These are phyloP conservation scores for Ricordea florida DNA, from an alignment of 92 coral and sea anemone species.

Conservation along the genomic window DNA sequence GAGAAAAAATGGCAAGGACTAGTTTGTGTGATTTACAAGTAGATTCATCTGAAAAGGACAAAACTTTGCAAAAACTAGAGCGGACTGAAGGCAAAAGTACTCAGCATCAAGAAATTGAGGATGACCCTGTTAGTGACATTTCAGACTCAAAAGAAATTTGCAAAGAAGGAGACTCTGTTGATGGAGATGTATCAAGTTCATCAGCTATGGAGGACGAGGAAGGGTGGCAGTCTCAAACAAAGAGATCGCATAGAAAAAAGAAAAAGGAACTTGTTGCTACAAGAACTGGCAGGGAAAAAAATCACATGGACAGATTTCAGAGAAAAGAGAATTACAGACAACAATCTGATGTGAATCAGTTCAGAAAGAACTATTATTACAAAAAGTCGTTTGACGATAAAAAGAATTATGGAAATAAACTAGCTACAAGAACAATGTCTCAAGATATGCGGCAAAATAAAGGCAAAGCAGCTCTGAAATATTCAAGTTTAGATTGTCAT, in stretches of 20 bases:
- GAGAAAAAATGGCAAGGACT: no score
- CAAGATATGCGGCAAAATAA: not conserved
- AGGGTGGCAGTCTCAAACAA: slow-evolving; percentile 87
- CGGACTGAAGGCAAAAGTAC: not conserved
- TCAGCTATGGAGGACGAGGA: slow-evolving; percentile 74
- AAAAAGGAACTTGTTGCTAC: slow-evolving; percentile 64
- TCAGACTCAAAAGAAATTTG: slow-evolving; percentile 19
- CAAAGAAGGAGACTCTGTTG: slow-evolving; percentile 53
- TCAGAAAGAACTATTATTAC: slow-evolving; percentile 11
- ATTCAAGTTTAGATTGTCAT: not conserved
- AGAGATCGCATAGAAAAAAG: slow-evolving; percentile 63
- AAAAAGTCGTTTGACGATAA: slow-evolving; percentile 26
- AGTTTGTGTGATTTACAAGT: no score
- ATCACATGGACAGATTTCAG: slow-evolving; percentile 35
- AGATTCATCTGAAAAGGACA: not conserved
- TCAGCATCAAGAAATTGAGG: not conserved
- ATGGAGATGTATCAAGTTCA: slow-evolving; percentile 66
- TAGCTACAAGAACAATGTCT: not conserved
- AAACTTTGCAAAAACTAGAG: not conserved
- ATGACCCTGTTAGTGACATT: slow-evolving; percentile 17
- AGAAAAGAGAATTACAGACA: slow-evolving; percentile 33
- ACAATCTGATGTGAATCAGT: slow-evolving; percentile 23
- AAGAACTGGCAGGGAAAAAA: slow-evolving; percentile 13
- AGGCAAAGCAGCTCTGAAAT: not conserved
- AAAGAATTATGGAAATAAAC: not conserved